Base-by-base conservation (phyloP, 2,888 invertebrate species). In the Mactromeris polynyma region DNA sequence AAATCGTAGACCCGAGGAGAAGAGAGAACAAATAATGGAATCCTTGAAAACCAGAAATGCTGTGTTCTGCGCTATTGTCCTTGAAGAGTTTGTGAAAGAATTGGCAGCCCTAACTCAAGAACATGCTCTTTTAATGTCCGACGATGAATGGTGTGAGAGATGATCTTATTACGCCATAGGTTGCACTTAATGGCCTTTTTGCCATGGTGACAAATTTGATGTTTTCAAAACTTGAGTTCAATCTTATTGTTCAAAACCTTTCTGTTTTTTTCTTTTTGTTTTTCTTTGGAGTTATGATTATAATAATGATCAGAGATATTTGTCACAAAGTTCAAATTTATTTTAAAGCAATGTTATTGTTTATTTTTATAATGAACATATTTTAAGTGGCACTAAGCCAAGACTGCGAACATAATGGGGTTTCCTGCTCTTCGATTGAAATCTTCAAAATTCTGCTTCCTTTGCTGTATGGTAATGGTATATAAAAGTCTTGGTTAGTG, bases 71-170 rank as follows among this genome's bases (percentile, higher is more conserved):
- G 99, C 99, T 1, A 98, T 99, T 9, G 97, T 99, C 79, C 97
- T 99, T 90, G 99, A 99, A 95, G 99, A 99, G 96, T 99, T 99
- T 98, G 97, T 99, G 0, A 99, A 99, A 96, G 99, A 99, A 97
- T 97, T 99, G 89, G 98, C 99, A 0, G 99, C 99, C 21, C 97
- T 99, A 87, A 98, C 99, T 91, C 98, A 99, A 96, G 99, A 99
- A 97, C 99, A 99, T 96, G 98, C 98, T 38, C 97, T 97, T 11
- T 86, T 96, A 46, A 80, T 89, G 38, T 69, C 87, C 26, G 94
- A 94, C n/a, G 94, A 95, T 38, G 95, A 93, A 21, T 93, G 93
- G 81, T 84, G 84, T 54, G 84, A 84, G 31, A 77, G 84, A n/a
- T 84, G 78, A 84, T 73, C 51, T 2, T 51, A 19, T 51, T 51